phyloP scores from a whole-genome alignment of 1,140 invertebrate genomes.

The Drosophila suzukii region DNA sequence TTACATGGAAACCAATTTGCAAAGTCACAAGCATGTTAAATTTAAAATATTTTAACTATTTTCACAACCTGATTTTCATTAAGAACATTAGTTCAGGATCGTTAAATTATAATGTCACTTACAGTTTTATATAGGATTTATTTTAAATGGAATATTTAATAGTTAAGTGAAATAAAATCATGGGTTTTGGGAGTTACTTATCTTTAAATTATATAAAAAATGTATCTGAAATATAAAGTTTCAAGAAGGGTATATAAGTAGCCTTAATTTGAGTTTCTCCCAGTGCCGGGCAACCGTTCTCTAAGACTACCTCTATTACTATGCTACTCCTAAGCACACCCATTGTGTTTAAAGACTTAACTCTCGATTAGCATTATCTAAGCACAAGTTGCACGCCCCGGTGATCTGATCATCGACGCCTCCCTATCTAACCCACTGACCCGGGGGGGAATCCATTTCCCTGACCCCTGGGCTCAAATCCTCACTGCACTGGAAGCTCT shows the following conservation, averaged over 20 bases:
- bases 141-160: too few species aligned
- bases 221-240: too few species aligned
- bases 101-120: too few species aligned
- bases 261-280: conserved; percentile 10
- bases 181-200: too few species aligned
- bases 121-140: too few species aligned
- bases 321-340: conserved; percentile 69
- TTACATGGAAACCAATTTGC: neutral
- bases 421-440: neutral
- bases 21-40: neutral
- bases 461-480: conserved; percentile 16
- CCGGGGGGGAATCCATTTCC: neutral
- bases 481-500: conserved; percentile 54
- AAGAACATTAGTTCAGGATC: too few species aligned
- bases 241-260: neutral
- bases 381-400: conserved; percentile 53
- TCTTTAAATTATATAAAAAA: too few species aligned
- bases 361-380: conserved; percentile 71
- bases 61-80: neutral
- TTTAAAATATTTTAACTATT: neutral
- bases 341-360: conserved; percentile 75
- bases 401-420: conserved; percentile 65
- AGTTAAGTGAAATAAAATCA: too few species aligned
- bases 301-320: conserved; percentile 28
- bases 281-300: conserved; percentile 11